Percentiles rank a stretch among this genome's conserved stretches.
Evolutionary conservation across 2,113 vertebrate genomes (phyloP).

Genomic region (Cochlearius cochlearius): DNA sequence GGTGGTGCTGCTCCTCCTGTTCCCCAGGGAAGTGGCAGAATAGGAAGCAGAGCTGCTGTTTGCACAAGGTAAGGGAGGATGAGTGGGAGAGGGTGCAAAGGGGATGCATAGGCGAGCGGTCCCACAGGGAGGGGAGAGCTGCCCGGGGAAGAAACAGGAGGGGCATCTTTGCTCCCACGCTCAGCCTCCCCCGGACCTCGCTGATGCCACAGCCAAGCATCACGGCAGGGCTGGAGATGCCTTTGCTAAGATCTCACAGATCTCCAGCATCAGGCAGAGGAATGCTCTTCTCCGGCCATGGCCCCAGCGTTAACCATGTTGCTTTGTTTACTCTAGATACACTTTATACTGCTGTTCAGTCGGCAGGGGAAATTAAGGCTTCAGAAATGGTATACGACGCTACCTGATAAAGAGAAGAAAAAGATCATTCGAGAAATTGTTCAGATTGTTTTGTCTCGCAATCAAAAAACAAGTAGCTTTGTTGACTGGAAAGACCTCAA

Average conservation of each 20-base stretch:
- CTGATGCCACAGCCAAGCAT: rapidly evolving
- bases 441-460: constrained; percentile 86
- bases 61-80: background rate
- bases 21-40: background rate
- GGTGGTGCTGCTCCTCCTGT: background rate
- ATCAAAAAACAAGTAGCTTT: constrained; percentile 91
- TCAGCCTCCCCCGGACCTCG: background rate
- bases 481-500: constrained; percentile 96
- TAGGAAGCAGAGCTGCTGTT: background rate
- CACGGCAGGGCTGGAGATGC: rapidly evolving
- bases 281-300: background rate
- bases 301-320: constrained; percentile 4
- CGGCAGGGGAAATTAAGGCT: constrained; percentile 95
- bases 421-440: constrained; percentile 93
- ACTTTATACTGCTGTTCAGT: constrained; percentile 96
- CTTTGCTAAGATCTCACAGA: background rate
- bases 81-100: background rate
- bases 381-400: constrained; percentile 93
- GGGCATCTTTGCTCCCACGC: rapidly evolving
- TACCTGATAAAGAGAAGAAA: constrained; percentile 92
- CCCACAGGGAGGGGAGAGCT: background rate
- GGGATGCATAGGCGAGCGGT: background rate
- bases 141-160: background rate
- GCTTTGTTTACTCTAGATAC: constrained; percentile 81
- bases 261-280: background rate